A percentile compares a stretch with the other conserved stretches of the same genome.
Conservation (phyloP, 2,888 invertebrate genomes). For the Synergus gifuensis region DNA sequence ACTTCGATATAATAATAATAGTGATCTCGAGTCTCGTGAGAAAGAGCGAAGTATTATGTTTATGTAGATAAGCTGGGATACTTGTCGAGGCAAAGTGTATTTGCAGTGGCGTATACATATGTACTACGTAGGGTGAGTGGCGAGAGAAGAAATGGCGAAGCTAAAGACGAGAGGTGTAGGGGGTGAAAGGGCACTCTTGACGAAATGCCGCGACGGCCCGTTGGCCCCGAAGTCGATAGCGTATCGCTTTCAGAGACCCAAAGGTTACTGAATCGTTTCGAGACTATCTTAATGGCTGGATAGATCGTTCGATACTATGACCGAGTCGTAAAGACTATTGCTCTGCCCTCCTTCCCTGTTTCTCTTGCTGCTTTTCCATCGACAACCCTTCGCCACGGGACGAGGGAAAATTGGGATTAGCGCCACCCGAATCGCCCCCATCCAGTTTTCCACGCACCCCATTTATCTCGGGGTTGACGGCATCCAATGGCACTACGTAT, state of each 20-base stretch:
- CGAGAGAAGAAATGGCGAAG: slow-evolving; percentile 65
- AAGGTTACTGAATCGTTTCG: slow-evolving; percentile 78
- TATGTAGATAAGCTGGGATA: slow-evolving; percentile 1
- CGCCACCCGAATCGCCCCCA: slow-evolving; percentile 61
- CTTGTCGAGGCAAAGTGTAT: neutral
- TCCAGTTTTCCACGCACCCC: slow-evolving; percentile 45
- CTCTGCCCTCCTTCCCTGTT: slow-evolving; percentile 69
- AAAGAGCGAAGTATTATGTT: neutral
- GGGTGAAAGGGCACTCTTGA: slow-evolving; percentile 64
- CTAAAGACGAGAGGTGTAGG: slow-evolving; percentile 46
- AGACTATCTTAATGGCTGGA: slow-evolving; percentile 78
- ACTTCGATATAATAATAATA: neutral
- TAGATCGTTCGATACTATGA: slow-evolving; percentile 78
- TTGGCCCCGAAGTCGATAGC: slow-evolving; percentile 74
- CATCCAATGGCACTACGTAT: slow-evolving; percentile 52
- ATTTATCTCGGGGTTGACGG: slow-evolving; percentile 37
- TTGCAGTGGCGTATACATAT: neutral
- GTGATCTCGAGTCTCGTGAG: neutral
- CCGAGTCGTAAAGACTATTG: slow-evolving; percentile 78
- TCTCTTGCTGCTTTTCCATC: slow-evolving; percentile 54
- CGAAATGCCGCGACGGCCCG: slow-evolving; percentile 65
- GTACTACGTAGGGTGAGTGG: slow-evolving; percentile 43
- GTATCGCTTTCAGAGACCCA: slow-evolving; percentile 77
- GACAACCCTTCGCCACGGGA: slow-evolving; percentile 48
- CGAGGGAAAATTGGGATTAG: slow-evolving; percentile 66